Conservation (phyloP, 2,113 vertebrate genomes). For the Fregata magnificens region DNA sequence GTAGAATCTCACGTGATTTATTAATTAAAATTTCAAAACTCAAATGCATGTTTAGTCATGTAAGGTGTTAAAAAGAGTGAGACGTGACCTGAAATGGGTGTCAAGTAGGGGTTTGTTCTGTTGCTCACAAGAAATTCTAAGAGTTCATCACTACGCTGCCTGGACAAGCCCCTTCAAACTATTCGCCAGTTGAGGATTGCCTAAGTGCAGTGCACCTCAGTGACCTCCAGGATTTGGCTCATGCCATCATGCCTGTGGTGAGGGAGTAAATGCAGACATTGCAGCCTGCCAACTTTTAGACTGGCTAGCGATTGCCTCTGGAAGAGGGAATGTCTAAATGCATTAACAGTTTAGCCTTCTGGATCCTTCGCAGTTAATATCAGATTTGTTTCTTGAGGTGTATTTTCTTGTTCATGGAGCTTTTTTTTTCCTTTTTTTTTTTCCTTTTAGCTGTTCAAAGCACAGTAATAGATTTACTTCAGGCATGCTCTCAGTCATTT, state of each 20-base stretch:
- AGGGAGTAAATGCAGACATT: neutral
- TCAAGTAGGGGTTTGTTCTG: neutral
- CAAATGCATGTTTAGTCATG: neutral
- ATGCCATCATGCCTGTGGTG: neutral
- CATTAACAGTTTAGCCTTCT: neutral
- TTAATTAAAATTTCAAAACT: neutral
- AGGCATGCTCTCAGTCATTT: neutral
- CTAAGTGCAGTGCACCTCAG: neutral
- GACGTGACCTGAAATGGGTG: neutral
- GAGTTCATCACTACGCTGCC: neutral
- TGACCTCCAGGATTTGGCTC: neutral
- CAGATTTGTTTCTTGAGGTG: neutral
- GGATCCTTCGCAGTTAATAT: neutral
- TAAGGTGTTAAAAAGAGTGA: neutral
- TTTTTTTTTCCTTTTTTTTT: neutral
- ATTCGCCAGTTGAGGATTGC: neutral
- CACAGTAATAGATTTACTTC: neutral
- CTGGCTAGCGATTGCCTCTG: neutral
- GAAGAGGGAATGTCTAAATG: neutral
- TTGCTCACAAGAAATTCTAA: neutral
- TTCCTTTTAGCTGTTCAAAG: neutral
- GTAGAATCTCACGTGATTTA: neutral
- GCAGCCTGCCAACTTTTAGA: neutral
- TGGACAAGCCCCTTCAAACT: neutral
- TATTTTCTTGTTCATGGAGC: fast-evolving